Evolutionary conservation across 2,113 vertebrate genomes (phyloP).

Genomic region (Maccullochella peelii): DNA sequence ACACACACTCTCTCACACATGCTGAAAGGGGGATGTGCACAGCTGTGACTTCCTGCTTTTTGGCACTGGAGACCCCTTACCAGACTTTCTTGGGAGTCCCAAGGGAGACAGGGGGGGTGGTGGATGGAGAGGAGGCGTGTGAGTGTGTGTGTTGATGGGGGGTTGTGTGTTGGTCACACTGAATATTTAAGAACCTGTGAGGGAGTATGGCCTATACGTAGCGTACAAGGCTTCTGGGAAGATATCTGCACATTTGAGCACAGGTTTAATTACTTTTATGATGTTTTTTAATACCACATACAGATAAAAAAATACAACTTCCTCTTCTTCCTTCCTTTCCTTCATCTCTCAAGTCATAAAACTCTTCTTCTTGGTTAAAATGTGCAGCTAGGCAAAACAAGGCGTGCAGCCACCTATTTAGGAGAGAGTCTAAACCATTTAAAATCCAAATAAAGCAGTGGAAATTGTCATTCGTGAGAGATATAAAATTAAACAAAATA

Average conservation of each 20-base stretch:
- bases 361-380: constrained; percentile 8
- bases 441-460: constrained; percentile 39
- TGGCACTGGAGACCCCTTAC: constrained; percentile 64
- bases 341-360: not conserved
- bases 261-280: not conserved
- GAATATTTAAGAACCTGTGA: constrained; percentile 1
- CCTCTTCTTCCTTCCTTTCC: not conserved
- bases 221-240: not conserved
- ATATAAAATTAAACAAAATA: constrained; percentile 44
- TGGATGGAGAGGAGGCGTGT: constrained; percentile 31
- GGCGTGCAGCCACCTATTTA: not conserved
- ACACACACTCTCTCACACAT: constrained; percentile 40
- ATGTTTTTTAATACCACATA: not conserved
- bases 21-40: constrained; percentile 71
- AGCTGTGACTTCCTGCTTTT: constrained; percentile 80
- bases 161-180: constrained; percentile 23
- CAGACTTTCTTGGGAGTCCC: constrained; percentile 62
- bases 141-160: constrained; percentile 24
- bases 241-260: not conserved
- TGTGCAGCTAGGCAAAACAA: not conserved
- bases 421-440: constrained; percentile 2
- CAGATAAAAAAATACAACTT: not conserved
- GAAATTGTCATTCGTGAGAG: constrained; percentile 21
- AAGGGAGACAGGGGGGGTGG: constrained; percentile 51
- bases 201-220: not conserved